Conservation (phyloP, 2,113 vertebrate genomes). For the Nannospalax galili region DNA sequence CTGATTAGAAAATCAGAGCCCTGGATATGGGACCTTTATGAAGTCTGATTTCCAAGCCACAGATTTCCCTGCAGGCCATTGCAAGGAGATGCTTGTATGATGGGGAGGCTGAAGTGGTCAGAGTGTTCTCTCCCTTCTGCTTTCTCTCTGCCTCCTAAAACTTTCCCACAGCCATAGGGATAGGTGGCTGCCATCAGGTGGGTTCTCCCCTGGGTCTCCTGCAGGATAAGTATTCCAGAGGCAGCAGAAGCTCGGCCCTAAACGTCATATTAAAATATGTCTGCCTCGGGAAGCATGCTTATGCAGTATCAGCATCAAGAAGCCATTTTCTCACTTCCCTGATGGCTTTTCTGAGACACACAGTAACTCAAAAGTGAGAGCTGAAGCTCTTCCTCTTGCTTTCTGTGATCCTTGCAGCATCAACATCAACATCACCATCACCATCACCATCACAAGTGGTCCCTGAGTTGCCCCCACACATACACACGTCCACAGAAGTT, state of each 20-base stretch:
- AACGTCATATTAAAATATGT: conserved; percentile 77
- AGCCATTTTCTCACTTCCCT: conserved; percentile 83
- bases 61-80: not conserved
- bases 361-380: conserved; percentile 79
- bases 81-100: not conserved
- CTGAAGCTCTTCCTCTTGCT: conserved; percentile 77
- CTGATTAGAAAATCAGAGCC: not conserved
- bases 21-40: not conserved
- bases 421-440: conserved; percentile 63
- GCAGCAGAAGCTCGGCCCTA: not conserved
- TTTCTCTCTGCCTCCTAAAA: not conserved
- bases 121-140: fast-evolving
- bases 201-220: not conserved
- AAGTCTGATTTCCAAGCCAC: not conserved
- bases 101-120: not conserved
- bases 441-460: conserved; percentile 76
- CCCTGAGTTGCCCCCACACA: not conserved
- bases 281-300: conserved; percentile 82
- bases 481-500: not conserved
- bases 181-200: no score
- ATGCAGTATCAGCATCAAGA: conserved; percentile 85
- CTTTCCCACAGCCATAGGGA: not conserved
- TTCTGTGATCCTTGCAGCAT: conserved; percentile 79
- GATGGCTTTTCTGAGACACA: conserved; percentile 82
- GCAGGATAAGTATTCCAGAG: not conserved